These are phyloP conservation scores for Coregonus ussuriensis DNA, from an alignment of 2,797 vertebrate species.

Conservation along the genomic window DNA sequence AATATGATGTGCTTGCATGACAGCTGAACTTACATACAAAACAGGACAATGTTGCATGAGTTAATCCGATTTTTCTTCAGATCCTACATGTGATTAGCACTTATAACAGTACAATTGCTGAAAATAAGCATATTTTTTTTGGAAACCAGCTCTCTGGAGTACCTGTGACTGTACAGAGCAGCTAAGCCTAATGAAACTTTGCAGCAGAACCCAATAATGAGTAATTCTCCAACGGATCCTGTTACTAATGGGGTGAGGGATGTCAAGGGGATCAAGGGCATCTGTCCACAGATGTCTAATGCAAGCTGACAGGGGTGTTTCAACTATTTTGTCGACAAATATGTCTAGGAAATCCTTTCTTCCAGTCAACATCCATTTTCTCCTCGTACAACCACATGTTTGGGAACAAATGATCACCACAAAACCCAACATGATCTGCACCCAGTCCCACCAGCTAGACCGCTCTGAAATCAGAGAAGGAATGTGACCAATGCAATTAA, in stretches of 20 bases:
- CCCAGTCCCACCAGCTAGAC: constrained; percentile 19
- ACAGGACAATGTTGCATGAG: neutral
- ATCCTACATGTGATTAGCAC: constrained; percentile 7
- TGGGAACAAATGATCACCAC: constrained; percentile 29
- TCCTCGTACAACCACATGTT: constrained; percentile 43
- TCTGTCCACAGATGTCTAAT: constrained; percentile 28
- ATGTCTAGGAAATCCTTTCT: constrained; percentile 44
- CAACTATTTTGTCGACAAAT: constrained; percentile 46
- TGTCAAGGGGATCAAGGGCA: constrained; percentile 38
- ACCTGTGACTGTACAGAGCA: constrained; percentile 23
- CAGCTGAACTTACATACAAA: neutral
- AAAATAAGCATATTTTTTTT: neutral
- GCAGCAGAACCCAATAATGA: constrained; percentile 49
- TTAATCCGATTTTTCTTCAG: constrained; percentile 21
- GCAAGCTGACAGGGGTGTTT: constrained; percentile 40
- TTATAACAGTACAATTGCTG: neutral
- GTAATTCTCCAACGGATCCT: constrained; percentile 39
- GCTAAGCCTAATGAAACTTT: constrained; percentile 41
- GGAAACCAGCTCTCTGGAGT: constrained; percentile 18
- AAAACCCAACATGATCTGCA: constrained; percentile 41
- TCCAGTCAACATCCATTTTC: constrained; percentile 40
- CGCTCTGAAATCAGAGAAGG: constrained; percentile 24
- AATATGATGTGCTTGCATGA: no score
- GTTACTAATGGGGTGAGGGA: constrained; percentile 55
- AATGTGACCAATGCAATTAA: constrained; percentile 6